Percentiles rank a stretch among this genome's conserved stretches.
Conservation (phyloP, 2,113 vertebrate species). For the Etheostoma cragini region DNA sequence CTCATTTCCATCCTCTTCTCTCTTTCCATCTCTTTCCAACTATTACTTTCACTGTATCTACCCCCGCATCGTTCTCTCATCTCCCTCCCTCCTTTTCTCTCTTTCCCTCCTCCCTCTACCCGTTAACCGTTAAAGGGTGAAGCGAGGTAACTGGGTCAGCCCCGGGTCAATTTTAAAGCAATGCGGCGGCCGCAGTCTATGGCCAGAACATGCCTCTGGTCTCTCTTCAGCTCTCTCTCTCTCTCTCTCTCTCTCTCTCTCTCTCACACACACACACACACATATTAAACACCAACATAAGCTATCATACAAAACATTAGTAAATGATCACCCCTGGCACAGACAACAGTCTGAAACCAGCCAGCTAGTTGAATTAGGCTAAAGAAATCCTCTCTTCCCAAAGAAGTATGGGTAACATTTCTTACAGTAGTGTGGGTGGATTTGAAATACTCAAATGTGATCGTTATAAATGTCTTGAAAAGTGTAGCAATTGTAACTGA, state of each 20-base stretch:
- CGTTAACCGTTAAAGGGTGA: conserved; percentile 72
- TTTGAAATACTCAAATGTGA: background rate
- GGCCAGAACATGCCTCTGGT: conserved; percentile 74
- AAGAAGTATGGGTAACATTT: conserved; percentile 8
- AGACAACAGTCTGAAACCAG: conserved; percentile 59
- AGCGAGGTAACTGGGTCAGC: conserved; percentile 81
- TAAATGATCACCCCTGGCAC: conserved; percentile 69
- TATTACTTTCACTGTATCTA: conserved; percentile 55
- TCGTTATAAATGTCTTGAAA: background rate
- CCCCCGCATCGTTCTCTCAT: conserved; percentile 44
- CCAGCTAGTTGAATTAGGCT: conserved; percentile 51
- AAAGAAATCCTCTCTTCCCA: conserved; percentile 29
- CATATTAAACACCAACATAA: conserved; percentile 58
- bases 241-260: no score
- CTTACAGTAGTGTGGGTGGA: background rate
- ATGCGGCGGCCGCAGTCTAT: conserved; percentile 72
- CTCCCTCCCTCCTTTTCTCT: conserved; percentile 28
- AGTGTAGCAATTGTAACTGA: background rate
- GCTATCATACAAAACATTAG: conserved; percentile 72
- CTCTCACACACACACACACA: background rate
- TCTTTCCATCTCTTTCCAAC: conserved; percentile 37
- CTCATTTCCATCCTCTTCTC: background rate
- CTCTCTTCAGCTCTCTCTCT: conserved; percentile 24
- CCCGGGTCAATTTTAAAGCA: conserved; percentile 77
- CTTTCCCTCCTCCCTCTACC: conserved; percentile 31